Evolutionary conservation across 2,797 vertebrate genomes (phyloP), one percentile per base, ranked within the genome.

Genomic region (Furcifer pardalis): DNA sequence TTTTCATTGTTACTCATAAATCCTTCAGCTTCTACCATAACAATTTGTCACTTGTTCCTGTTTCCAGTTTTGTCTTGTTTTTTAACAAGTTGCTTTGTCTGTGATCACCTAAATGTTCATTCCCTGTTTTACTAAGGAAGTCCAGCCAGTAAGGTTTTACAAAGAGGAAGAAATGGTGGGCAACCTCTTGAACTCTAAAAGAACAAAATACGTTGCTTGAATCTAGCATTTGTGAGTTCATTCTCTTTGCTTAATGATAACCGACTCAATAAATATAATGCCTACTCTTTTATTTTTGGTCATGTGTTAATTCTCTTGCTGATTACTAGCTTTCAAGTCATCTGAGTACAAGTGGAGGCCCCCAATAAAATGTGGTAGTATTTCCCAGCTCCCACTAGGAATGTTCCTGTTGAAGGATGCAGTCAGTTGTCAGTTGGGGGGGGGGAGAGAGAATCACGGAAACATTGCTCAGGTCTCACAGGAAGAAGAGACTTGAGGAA

Each of bases 41-140:
- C 80, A 17, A 87, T 96, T 97, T 94, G 94, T 96, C 97, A 97
- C 97, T 97, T 97, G 63, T 98, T 98, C 97, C 97, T 97, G 97
- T 97, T 98, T 96, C 95, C 97, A 97, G 95, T 96, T 95, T 95
- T 63, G 52, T 56, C 21, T 56, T 56, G 52, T 68, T 81, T 97
- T 97, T 95, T 95, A 65, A 71, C 96, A 96, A 96, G 96, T 95
- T 89, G 87, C 94, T 95, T 97, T 97, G 96, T 96, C 93, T 95
- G 32, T 86, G 89, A 91, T 96, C 95, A 95, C 94, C 93, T 97
- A 95, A 94, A 94, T 96, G 96, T 94, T 89, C 94, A 92, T 95
- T 95, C 97, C 96, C 96, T 97, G 95, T 97, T 98, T 98, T 96
- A 94, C 96, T 96, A 95, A 98, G 98, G 97, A 99, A 98, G 97